A percentile compares a stretch with the other conserved stretches of the same genome.
phyloP scores from a whole-genome alignment of 2,888 invertebrate species.

The Scotopteryx bipunctaria region DNA sequence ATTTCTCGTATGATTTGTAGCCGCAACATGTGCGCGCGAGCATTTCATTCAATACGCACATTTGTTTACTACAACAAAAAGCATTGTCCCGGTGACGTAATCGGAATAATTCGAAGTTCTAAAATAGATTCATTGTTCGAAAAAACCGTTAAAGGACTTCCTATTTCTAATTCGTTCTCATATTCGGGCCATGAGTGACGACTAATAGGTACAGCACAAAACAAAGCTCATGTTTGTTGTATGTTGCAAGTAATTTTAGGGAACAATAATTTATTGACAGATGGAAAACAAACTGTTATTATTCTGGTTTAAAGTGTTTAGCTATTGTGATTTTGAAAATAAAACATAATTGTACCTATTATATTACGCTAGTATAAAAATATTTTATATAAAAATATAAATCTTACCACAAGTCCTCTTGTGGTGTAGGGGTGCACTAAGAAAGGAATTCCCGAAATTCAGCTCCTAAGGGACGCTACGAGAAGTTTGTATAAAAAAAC shows the following conservation, averaged over 20 bases:
- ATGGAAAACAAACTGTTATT: conserved; percentile 31
- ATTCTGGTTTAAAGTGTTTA: conserved; percentile 28
- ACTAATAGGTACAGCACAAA: conserved; percentile 28
- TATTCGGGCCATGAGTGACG: conserved; percentile 29
- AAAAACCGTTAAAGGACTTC: conserved; percentile 49
- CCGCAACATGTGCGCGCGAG: conserved; percentile 50
- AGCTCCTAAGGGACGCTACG: too few species aligned
- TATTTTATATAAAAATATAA: too few species aligned
- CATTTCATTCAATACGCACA: conserved; percentile 57
- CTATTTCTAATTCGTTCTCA: conserved; percentile 38
- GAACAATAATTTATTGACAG: conserved; percentile 35
- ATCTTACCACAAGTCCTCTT: too few species aligned
- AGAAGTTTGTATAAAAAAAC: too few species aligned
- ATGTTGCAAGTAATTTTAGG: conserved; percentile 28
- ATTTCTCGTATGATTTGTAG: conserved; percentile 36
- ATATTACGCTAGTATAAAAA: too few species aligned
- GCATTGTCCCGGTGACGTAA: conserved; percentile 64
- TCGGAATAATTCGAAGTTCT: conserved; percentile 62
- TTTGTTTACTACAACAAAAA: conserved; percentile 62
- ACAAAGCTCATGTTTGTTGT: conserved; percentile 31
- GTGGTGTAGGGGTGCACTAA: too few species aligned
- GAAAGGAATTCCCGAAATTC: too few species aligned
- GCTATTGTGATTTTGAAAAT: conserved; percentile 3
- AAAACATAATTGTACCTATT: too few species aligned
- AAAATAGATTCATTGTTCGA: conserved; percentile 76